These are phyloP conservation scores for Ophion obscuratus DNA, from an alignment of 2,888 invertebrate species.

Conservation along the genomic window DNA sequence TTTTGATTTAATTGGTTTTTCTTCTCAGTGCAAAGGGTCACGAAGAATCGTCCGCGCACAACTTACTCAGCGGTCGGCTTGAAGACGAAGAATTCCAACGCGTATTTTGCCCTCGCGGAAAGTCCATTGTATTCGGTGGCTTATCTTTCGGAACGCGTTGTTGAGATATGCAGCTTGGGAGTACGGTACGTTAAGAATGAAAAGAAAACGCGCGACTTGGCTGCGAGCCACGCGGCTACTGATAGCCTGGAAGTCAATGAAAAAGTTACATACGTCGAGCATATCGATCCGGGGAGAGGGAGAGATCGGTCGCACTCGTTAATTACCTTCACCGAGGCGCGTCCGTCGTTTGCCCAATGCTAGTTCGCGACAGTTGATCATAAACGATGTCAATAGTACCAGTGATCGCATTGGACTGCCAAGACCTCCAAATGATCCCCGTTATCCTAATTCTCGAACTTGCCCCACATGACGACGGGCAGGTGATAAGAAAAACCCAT, in stretches of 20 bases:
- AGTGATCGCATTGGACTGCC: background rate
- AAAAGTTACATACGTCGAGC: slow-evolving; percentile 1
- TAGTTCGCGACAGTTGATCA: background rate
- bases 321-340: slow-evolving; percentile 21
- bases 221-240: slow-evolving; percentile 65
- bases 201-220: slow-evolving; percentile 45
- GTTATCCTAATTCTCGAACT: background rate
- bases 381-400: background rate
- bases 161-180: slow-evolving; percentile 10
- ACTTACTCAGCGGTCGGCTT: background rate
- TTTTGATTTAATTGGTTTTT: too few relatives aligned
- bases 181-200: slow-evolving; percentile 14
- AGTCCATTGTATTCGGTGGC: slow-evolving; percentile 11
- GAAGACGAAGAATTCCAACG: background rate
- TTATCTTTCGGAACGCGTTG: slow-evolving; percentile 35
- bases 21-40: background rate
- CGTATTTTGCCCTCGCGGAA: background rate
- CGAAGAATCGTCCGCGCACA: background rate
- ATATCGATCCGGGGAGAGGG: slow-evolving; percentile 25
- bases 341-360: slow-evolving; percentile 7
- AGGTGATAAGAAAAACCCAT: background rate
- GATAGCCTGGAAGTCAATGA: slow-evolving; percentile 47
- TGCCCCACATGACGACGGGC: background rate
- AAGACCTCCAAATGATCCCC: background rate
- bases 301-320: slow-evolving; percentile 45